A percentile compares a stretch with the other conserved stretches of the same genome.
phyloP scores from a whole-genome alignment of 2,113 vertebrate genomes.

The Festucalex cinctus region DNA sequence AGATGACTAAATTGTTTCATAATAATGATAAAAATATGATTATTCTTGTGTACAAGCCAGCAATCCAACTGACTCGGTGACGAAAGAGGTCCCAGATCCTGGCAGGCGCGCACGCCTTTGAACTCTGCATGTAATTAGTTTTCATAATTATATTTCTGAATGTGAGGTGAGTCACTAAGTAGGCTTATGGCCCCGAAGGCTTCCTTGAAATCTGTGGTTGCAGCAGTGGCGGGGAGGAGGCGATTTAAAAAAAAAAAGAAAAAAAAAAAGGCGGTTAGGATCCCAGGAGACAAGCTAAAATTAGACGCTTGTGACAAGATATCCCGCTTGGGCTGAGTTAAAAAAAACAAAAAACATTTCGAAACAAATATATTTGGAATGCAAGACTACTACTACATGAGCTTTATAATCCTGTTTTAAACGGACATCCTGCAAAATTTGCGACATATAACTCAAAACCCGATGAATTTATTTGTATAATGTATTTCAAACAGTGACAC shows the following conservation, averaged over 20 bases:
- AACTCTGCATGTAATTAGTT: slow-evolving; percentile 60
- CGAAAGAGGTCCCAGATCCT: background rate
- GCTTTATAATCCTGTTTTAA: background rate
- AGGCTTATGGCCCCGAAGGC: slow-evolving; percentile 22
- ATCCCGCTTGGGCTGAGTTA: background rate
- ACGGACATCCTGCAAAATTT: background rate
- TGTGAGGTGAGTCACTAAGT: slow-evolving; percentile 48
- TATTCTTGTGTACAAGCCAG: background rate
- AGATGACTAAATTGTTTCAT: background rate
- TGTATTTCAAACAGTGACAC: background rate
- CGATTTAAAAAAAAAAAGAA: background rate
- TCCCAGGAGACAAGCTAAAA: slow-evolving; percentile 36
- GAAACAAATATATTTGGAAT: background rate
- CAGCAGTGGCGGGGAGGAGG: slow-evolving; percentile 19
- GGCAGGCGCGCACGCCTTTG: slow-evolving; percentile 42
- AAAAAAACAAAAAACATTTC: background rate
- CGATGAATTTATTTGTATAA: too few relatives aligned
- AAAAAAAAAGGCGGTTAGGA: slow-evolving; percentile 19
- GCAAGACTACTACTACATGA: background rate
- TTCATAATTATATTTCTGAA: slow-evolving; percentile 53
- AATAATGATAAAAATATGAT: background rate
- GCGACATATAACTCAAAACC: background rate
- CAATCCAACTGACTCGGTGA: background rate
- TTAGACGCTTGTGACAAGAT: slow-evolving; percentile 41
- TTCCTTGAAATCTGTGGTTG: slow-evolving; percentile 29